phyloP scores from a whole-genome alignment of 2,888 invertebrate genomes.

The Parasteatoda lunata region DNA sequence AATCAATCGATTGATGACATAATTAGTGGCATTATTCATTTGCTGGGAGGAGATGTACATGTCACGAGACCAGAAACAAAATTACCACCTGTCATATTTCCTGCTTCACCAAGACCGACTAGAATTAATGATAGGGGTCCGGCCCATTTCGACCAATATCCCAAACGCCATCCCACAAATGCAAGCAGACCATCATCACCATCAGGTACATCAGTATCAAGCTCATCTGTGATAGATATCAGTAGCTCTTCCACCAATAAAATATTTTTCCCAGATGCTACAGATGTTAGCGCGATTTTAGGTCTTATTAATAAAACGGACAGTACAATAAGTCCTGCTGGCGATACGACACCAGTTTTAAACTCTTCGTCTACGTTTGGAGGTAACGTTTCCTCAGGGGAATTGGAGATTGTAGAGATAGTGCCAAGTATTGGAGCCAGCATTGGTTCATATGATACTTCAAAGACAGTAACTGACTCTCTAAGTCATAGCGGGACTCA shows the following conservation, averaged over 20 bases:
- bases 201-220: conserved; percentile 8
- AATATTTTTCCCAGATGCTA: conserved; percentile 40
- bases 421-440: conserved; percentile 31
- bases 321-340: conserved; percentile 5
- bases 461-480: background rate
- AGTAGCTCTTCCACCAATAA: conserved; percentile 47
- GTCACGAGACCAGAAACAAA: conserved; percentile 77
- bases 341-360: background rate
- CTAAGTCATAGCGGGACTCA: background rate
- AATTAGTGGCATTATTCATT: conserved; percentile 87
- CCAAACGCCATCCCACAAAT: conserved; percentile 12
- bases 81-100: conserved; percentile 37
- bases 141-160: conserved; percentile 79
- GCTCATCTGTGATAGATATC: conserved; percentile 45
- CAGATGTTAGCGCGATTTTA: conserved; percentile 65
- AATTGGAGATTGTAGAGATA: conserved; percentile 51
- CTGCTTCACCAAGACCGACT: conserved; percentile 69
- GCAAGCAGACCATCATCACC: background rate
- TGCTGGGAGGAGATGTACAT: conserved; percentile 90
- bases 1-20: conserved; percentile 84
- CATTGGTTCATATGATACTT: background rate
- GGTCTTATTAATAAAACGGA: conserved; percentile 55
- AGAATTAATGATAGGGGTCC: conserved; percentile 93
- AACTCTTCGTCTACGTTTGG: conserved; percentile 11
- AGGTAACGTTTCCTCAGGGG: conserved; percentile 38